Conservation (phyloP, 2,888 invertebrate species). For the Drosophila percnosoma region DNA sequence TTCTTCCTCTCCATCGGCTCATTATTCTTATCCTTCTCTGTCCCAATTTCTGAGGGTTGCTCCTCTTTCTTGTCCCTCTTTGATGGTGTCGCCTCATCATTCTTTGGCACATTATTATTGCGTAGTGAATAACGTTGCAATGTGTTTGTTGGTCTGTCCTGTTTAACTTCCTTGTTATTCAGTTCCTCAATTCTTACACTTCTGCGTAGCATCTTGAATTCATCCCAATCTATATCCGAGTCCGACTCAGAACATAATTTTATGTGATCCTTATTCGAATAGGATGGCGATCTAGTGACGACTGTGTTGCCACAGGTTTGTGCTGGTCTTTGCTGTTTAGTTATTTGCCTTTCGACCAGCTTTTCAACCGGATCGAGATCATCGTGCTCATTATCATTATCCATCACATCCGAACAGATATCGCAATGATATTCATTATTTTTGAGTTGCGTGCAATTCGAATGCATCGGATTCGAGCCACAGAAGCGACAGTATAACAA, state of each 20-base stretch:
- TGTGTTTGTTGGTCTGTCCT: not conserved
- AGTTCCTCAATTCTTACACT: not conserved
- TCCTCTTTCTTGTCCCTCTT: not conserved
- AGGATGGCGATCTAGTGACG: not conserved
- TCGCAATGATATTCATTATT: slow-evolving; percentile 34
- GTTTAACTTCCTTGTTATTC: not conserved
- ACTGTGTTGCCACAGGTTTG: not conserved
- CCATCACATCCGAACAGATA: slow-evolving; percentile 10
- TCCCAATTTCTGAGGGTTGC: not conserved
- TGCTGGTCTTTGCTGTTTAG: not conserved
- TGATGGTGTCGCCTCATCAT: not conserved
- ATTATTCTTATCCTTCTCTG: not conserved
- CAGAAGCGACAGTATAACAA: slow-evolving; percentile 74
- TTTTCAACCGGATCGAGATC: not conserved
- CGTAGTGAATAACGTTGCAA: not conserved
- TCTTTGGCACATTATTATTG: not conserved
- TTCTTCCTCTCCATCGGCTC: too few species aligned
- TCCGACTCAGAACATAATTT: not conserved
- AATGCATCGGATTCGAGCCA: slow-evolving; percentile 71
- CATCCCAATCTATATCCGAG: not conserved
- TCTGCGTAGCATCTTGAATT: not conserved
- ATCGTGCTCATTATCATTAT: not conserved
- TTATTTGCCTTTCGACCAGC: not conserved
- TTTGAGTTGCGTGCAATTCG: not conserved
- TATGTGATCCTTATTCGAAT: not conserved